A percentile compares a stretch with the other conserved stretches of the same genome.
Evolutionary conservation across 2,888 invertebrate species (phyloP).

Genomic region (Opisthograptis luteolata): DNA sequence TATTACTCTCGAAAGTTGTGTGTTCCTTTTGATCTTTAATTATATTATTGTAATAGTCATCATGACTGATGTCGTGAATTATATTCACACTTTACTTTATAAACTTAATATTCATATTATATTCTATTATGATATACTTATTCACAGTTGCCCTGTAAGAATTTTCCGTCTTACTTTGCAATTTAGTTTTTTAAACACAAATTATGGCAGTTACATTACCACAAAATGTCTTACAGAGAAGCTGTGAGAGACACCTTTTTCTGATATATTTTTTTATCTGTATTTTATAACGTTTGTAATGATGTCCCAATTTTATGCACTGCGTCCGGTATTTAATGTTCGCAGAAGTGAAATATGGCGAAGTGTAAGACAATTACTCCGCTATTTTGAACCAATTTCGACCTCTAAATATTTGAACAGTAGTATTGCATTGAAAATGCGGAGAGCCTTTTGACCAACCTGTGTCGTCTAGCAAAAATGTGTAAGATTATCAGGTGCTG

Average conservation of each 20-base stretch:
- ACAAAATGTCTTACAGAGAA: conserved; percentile 75
- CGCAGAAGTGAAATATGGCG: too few relatives aligned
- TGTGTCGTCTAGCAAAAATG: too few relatives aligned
- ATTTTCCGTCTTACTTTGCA: conserved; percentile 38
- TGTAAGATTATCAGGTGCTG: too few relatives aligned
- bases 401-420: too few relatives aligned
- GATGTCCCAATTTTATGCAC: background rate
- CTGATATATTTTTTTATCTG: background rate
- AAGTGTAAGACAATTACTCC: too few relatives aligned
- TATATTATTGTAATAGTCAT: background rate
- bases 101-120: conserved; percentile 1
- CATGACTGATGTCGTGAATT: background rate
- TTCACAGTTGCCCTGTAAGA: conserved; percentile 82
- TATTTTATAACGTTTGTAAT: background rate
- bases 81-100: too few relatives aligned
- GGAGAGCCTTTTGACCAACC: too few relatives aligned
- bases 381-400: too few relatives aligned
- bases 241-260: conserved; percentile 62
- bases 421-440: too few relatives aligned
- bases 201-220: conserved; percentile 81
- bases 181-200: conserved; percentile 19
- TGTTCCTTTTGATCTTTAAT: conserved; percentile 25
- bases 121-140: conserved; percentile 1
- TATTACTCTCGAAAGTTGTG: conserved; percentile 23
- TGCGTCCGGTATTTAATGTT: too few relatives aligned